Evolutionary conservation across 2,888 invertebrate species (phyloP), one percentile per base, ranked within the genome.

Genomic region (Heteromurus nitidus): DNA sequence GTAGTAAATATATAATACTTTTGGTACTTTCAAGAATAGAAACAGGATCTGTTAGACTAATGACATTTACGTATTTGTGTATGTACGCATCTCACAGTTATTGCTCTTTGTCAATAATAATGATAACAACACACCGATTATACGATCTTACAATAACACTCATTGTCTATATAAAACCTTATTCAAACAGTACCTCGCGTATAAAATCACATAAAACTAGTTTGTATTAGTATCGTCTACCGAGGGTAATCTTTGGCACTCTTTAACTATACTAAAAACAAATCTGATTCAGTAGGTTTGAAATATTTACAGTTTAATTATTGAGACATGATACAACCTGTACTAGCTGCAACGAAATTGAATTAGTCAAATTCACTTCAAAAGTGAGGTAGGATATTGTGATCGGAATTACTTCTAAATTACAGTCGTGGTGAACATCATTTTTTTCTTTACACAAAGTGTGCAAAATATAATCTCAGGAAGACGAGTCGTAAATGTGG

Each of bases 241-340:
- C 60, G 62, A 74, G 58, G 74, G 44, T 80, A 77, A 77, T 82
- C 82, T 82, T 82, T 82, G 82, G 82, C 82, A 82, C 82, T 67
- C 77, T 67, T 70, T 55, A 82, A 65, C 22, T n/a, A 60, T 60
- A 65, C 55, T 65, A 53, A 55, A 50, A 60, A 36, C 72, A 74
- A 30, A 50, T 74, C 36, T 30, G 47, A n/a, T n/a, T n/a, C n/a
- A n/a, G n/a, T n/a, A n/a, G n/a, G n/a, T n/a, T n/a, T n/a, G n/a
- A n/a, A n/a, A n/a, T n/a, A n/a, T n/a, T n/a, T n/a, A 74, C 36
- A 68, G n/a, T 60, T 26, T 50, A 53, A 58, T 13, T 50, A n/a
- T 47, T 55, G 31, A 55, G 13, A 18, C 62, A n/a, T 70, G 13
- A 47, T 22, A 62, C 62, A 30, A 42, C 50, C 68, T 68, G 68